phyloP scores from a whole-genome alignment of 2,113 vertebrate species.

The Zosterops lateralis region DNA sequence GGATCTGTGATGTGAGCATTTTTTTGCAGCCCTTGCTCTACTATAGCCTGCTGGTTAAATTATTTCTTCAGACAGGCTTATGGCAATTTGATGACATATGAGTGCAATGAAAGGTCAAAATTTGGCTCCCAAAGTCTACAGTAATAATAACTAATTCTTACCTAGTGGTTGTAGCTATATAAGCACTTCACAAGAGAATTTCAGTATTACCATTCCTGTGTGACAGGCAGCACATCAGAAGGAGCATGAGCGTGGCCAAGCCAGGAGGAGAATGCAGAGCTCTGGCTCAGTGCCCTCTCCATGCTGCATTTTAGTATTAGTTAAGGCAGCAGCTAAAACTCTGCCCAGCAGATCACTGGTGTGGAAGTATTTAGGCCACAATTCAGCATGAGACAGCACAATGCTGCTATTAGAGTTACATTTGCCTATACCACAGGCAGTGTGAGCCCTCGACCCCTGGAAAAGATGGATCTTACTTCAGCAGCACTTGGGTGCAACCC shows the following conservation, averaged over 20 bases:
- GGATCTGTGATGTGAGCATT: background rate
- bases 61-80: background rate
- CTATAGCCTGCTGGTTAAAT: background rate
- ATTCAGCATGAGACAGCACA: background rate
- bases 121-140: background rate
- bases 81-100: background rate
- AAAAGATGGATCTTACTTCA: background rate
- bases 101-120: background rate
- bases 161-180: background rate
- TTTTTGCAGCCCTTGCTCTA: background rate
- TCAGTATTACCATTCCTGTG: background rate
- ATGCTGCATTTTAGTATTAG: background rate
- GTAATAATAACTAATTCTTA: background rate
- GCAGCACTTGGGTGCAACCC: background rate
- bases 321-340: background rate
- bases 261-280: background rate
- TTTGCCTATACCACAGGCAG: background rate
- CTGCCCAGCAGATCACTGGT: background rate
- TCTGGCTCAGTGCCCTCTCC: background rate
- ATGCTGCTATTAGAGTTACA: background rate
- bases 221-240: background rate
- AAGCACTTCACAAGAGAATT: background rate
- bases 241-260: accelerated
- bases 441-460: accelerated
- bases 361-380: background rate